Evolutionary conservation across 1,140 invertebrate genomes (phyloP).

Genomic region (Drosophila ficusphila): DNA sequence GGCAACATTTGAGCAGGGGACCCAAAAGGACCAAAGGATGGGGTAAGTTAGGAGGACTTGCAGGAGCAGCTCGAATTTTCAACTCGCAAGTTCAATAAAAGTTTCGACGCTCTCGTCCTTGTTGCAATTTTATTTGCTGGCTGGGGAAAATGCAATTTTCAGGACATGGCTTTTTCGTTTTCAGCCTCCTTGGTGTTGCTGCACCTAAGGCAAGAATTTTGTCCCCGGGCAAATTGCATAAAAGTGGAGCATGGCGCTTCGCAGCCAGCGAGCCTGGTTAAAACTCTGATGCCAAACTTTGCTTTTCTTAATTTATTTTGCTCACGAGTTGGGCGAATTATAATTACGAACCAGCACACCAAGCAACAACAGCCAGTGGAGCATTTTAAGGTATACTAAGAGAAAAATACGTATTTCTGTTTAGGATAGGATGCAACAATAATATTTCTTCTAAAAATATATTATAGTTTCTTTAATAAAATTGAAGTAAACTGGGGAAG

Average conservation of each 20-base stretch:
- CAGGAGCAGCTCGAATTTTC: constrained; percentile 28
- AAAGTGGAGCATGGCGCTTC: constrained; percentile 30
- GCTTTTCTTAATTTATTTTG: constrained; percentile 83
- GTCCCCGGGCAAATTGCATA: constrained; percentile 32
- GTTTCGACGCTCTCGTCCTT: constrained; percentile 61
- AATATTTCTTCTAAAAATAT: too few species aligned
- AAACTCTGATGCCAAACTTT: constrained; percentile 56
- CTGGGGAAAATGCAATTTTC: constrained; percentile 75
- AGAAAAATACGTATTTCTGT: background rate
- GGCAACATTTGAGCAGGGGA: constrained; percentile 49
- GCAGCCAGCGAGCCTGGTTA: constrained; percentile 12
- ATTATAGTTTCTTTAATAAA: too few species aligned
- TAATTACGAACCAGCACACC: constrained; percentile 61
- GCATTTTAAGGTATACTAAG: background rate
- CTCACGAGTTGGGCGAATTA: constrained; percentile 69
- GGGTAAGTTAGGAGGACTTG: background rate
- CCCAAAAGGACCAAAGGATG: constrained; percentile 1
- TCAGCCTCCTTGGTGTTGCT: constrained; percentile 25
- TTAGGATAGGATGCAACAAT: too few species aligned
- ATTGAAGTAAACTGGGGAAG: too few species aligned
- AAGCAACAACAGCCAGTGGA: constrained; percentile 17
- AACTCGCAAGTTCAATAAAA: constrained; percentile 82
- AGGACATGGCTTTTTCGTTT: constrained; percentile 31
- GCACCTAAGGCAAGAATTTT: constrained; percentile 33
- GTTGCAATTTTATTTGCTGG: constrained; percentile 79